A percentile compares a stretch with the other conserved stretches of the same genome.
Evolutionary conservation across 2,888 invertebrate genomes (phyloP).

Genomic region (Laothoe populi): DNA sequence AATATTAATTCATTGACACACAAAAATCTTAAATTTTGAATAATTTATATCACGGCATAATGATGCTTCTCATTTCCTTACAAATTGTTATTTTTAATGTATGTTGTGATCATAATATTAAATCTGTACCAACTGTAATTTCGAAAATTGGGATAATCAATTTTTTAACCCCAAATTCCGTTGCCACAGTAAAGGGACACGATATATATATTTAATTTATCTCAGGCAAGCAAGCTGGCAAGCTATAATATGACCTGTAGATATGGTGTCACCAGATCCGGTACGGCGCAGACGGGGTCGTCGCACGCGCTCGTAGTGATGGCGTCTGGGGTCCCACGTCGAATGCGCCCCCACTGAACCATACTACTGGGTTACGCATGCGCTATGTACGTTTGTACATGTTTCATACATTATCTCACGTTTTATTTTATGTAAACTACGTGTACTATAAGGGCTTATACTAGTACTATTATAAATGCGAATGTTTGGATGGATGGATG

Average conservation of each 20-base stretch:
- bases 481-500: too few relatives aligned
- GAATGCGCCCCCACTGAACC: conserved; percentile 86
- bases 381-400: conserved; percentile 74
- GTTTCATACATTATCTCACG: conserved; percentile 46
- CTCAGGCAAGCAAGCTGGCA: conserved; percentile 30
- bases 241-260: conserved; percentile 73
- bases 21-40: too few relatives aligned
- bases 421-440: too few relatives aligned
- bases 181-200: not conserved
- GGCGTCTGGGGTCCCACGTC: conserved; percentile 95
- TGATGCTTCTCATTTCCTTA: not conserved
- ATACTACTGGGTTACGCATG: conserved; percentile 84
- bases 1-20: too few relatives aligned
- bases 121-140: not conserved
- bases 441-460: too few relatives aligned
- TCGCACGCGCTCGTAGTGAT: conserved; percentile 95
- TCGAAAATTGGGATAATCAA: not conserved
- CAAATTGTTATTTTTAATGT: not conserved
- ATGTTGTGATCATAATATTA: conserved; percentile 15
- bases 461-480: too few relatives aligned
- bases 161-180: not conserved
- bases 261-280: conserved; percentile 88
- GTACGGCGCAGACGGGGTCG: conserved; percentile 87
- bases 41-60: not conserved
- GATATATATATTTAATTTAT: not conserved